phyloP scores from a whole-genome alignment of 64 coral and sea anemone genomes.

The Cladopsammia gracilis region DNA sequence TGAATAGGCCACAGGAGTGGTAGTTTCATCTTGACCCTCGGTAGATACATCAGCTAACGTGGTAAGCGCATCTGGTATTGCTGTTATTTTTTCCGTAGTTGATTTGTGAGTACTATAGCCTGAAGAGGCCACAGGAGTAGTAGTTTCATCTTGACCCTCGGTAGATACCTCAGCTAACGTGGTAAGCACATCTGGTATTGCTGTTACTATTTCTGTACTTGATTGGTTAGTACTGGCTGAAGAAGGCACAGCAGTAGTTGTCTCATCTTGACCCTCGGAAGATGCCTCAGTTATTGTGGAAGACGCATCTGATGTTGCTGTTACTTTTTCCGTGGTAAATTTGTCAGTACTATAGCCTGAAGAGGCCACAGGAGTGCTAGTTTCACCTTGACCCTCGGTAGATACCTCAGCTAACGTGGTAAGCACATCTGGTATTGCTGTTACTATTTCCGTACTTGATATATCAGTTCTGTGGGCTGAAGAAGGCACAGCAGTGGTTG shows the following conservation, averaged over 20 bases:
- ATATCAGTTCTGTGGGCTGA: background rate
- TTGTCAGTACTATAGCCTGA: background rate
- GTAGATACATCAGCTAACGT: background rate
- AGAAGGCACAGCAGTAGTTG: background rate
- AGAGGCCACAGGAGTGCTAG: background rate
- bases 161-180: background rate
- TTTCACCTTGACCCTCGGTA: background rate
- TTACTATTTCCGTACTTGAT: background rate
- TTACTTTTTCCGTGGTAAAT: too few relatives aligned
- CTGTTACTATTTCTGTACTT: background rate
- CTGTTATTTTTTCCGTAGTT: background rate
- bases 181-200: background rate
- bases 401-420: background rate
- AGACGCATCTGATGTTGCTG: background rate
- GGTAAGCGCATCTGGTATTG: background rate
- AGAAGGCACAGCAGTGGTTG: background rate
- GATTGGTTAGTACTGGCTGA: background rate
- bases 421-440: background rate
- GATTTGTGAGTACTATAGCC: background rate
- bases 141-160: background rate
- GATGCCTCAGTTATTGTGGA: background rate
- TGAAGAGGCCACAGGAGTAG: background rate
- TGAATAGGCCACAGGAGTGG: background rate
- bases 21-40: background rate
- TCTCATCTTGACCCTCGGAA: background rate